Evolutionary conservation across 2,797 vertebrate species (phyloP).

Genomic region (Oreochromis grahami): DNA sequence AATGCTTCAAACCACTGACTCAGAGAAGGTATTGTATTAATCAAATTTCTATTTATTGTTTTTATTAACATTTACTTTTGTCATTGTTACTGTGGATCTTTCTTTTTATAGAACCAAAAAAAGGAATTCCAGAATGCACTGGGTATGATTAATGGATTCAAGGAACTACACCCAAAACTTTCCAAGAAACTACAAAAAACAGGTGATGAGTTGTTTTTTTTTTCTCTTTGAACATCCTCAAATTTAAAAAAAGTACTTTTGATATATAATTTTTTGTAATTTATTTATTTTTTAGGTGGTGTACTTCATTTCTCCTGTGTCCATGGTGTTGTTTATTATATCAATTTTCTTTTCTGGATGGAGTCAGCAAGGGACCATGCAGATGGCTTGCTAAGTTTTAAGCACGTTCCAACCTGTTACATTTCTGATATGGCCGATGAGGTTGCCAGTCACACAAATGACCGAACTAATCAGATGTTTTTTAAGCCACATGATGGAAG

Average conservation of each 20-base stretch:
- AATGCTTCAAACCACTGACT: not conserved
- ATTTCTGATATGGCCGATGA: constrained; percentile 1
- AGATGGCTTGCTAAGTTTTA: not conserved
- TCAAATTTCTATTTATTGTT: not conserved
- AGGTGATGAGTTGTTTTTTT: not conserved
- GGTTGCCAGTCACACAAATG: constrained; percentile 10
- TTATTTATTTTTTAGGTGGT: not conserved
- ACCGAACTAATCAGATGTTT: not conserved
- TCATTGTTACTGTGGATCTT: not conserved
- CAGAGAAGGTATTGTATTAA: not conserved
- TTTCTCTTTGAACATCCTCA: accelerated
- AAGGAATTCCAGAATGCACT: not conserved
- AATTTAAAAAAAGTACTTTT: not conserved
- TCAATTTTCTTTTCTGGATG: not conserved
- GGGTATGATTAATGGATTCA: not conserved
- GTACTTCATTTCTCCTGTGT: not conserved
- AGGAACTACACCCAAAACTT: not conserved
- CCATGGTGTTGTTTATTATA: not conserved
- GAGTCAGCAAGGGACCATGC: not conserved
- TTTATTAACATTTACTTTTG: not conserved
- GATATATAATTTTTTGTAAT: not conserved
- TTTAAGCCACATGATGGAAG: constrained; percentile 10
- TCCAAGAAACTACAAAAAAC: not conserved
- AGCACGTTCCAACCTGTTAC: not conserved
- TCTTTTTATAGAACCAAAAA: not conserved